Base-by-base conservation (phyloP, 2,797 vertebrate species). In the Enteromius treurensis region DNA sequence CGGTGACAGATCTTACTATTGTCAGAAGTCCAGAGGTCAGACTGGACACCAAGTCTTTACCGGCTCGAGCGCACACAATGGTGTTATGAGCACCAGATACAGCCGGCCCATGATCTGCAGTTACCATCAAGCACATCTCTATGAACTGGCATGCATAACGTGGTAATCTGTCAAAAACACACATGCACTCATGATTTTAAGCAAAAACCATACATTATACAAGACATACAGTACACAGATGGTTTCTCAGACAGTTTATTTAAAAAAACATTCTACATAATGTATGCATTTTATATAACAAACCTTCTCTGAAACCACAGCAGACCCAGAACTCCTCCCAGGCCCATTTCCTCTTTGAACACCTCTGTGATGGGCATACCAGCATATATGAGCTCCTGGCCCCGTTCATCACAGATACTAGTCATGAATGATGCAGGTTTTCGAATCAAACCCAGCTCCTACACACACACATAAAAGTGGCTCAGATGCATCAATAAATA, bases 71-170 rank as follows among this genome's bases (percentile, higher is more conserved):
- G 0, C 98, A 99, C 82, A 99, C 98, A 0, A 99, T 99, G 79
- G 98, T 98, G 93, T 99, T 99, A 92, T 99, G 98, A 58, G 98
- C 97, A 2, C 98, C 98, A 0, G 98, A 99, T 1, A 99, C 98
- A 0, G 98, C 98, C 0, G 98, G 98, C 0, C 98, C 98, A 0
- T 99, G 98, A 88, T 99, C 98, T 0, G 98, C 98, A 0, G 98
- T 99, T 85, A 99, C 98, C 98, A 99, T 99, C 84, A 99, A 92
- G 85, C 98, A 99, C 98, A 99, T 99, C 94, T 99, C 98, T 0
- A 99, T 97, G 91, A 99, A 99, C 91, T 99, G 97, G 90, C 97
- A 98, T 86, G 97, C 96, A 0, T 98, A 99, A 77, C 93, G 95
- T 0, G 98, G 98, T 60, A 99, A 91, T 93, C 98, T 99, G 87